phyloP scores from a whole-genome alignment of 2,113 vertebrate genomes.

The Coracopsis vasa region DNA sequence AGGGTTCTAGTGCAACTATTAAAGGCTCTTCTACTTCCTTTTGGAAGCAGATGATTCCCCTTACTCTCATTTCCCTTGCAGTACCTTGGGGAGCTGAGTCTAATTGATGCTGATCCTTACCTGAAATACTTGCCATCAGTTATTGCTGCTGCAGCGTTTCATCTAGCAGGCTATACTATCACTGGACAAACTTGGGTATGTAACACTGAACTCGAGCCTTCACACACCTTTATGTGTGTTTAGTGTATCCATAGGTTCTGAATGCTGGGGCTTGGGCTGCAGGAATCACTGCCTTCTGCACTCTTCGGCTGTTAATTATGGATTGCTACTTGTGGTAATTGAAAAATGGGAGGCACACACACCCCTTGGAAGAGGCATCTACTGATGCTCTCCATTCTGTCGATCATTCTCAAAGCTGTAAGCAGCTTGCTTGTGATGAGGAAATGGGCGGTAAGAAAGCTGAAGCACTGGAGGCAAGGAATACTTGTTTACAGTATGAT shows the following conservation, averaged over 20 bases:
- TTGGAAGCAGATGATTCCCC: not conserved
- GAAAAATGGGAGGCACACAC: not conserved
- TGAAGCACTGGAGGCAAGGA: not conserved
- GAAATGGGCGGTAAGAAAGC: not conserved
- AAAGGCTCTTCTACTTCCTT: not conserved
- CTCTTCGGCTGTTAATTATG: not conserved
- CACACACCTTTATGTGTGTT: accelerated
- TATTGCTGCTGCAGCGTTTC: conserved; percentile 88
- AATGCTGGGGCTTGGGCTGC: not conserved
- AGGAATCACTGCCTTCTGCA: not conserved
- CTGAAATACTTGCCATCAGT: conserved; percentile 93
- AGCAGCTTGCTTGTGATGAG: not conserved
- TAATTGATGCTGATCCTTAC: conserved; percentile 93
- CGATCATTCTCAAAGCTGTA: not conserved
- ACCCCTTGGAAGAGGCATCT: not conserved
- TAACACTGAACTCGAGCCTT: not conserved
- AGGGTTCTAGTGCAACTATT: not conserved
- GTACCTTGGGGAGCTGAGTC: conserved; percentile 93
- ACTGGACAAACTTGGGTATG: conserved; percentile 88
- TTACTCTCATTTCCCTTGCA: conserved; percentile 37
- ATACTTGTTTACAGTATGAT: not conserved
- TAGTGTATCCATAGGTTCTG: accelerated
- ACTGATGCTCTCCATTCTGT: not conserved
- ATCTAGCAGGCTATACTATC: conserved; percentile 84
- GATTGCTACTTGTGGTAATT: not conserved